Conservation (phyloP, 2,113 vertebrate genomes). For the Gambusia holbrooki region DNA sequence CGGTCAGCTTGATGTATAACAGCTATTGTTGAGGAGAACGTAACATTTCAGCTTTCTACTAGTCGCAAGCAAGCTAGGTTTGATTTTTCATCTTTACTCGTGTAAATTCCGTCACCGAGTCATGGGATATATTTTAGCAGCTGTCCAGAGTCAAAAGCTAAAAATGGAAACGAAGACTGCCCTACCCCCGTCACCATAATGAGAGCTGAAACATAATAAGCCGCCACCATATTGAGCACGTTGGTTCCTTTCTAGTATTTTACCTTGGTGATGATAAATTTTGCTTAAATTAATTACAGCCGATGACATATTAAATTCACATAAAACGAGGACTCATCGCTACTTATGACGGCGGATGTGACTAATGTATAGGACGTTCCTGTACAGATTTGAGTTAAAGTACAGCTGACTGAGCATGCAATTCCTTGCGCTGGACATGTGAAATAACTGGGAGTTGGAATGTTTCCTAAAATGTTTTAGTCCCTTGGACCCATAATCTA, state of each 20-base stretch:
- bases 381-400: no score
- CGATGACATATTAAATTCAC: background rate
- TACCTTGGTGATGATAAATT: no score
- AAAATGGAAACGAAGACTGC: conserved; percentile 35
- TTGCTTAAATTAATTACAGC: background rate
- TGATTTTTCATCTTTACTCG: background rate
- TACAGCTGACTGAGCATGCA: no score
- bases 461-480: no score
- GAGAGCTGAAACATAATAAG: background rate
- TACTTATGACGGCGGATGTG: no score
- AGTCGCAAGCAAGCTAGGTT: background rate
- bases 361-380: no score
- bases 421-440: no score
- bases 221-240: background rate
- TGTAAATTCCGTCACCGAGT: no score
- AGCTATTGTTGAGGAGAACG: background rate
- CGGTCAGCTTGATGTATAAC: background rate
- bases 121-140: background rate
- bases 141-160: background rate
- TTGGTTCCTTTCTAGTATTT: background rate
- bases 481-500: no score
- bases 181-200: background rate
- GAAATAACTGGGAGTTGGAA: no score
- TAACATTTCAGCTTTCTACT: background rate
- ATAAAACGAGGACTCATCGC: background rate